Base-by-base conservation (phyloP, 2,113 vertebrate species). In the Diglossa brunneiventris region DNA sequence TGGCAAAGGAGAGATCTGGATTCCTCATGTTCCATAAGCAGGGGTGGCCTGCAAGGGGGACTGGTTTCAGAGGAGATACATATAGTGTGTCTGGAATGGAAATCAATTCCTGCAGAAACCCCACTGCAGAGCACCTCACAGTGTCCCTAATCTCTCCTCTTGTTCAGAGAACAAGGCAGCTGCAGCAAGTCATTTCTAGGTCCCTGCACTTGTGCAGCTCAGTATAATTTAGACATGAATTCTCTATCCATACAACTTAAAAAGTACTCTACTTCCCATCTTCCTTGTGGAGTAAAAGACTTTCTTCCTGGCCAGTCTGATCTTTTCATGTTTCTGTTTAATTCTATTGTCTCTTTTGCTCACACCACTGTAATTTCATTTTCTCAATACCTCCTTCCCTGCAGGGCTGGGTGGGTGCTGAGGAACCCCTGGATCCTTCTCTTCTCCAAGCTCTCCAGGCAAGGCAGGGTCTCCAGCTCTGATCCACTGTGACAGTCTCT, bases 401-500 rank as follows among this genome's bases (percentile, higher is more conserved):
- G 10, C 37, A 52, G 63, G 30, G 17, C 24, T 76, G 83, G 26
- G n/a, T 2, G 4, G 35, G 22, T 55, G 61, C n/a, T 68, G 28
- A 22, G 47, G 50, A 19, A 22, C 2, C 10, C 14, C 46, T 11
- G 31, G 37, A 49, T 21, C 22, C 37, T 13, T 61, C 58, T 37
- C 27, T 62, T 30, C 52, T 26, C 39, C 47, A 62, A 8, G 18
- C 6, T 85, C 11, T 27, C 30, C 56, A 58, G 21, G 14, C 24
- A 31, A 9, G 28, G 64, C 21, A 59, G 31, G 19, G 12, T 9
- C 42, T 73, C n/a, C 42, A 86, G 23, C 19, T 35, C 18, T 24
- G 26, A 24, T 6, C 13, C 28, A 10, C 2, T 1, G 2, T 14
- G 39, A 19, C 1, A 2, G 2, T 12, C 7, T 4, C 33, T 75